These are phyloP conservation scores for Endomychus coccineus DNA, from an alignment of 2,888 invertebrate genomes.

Conservation along the genomic window DNA sequence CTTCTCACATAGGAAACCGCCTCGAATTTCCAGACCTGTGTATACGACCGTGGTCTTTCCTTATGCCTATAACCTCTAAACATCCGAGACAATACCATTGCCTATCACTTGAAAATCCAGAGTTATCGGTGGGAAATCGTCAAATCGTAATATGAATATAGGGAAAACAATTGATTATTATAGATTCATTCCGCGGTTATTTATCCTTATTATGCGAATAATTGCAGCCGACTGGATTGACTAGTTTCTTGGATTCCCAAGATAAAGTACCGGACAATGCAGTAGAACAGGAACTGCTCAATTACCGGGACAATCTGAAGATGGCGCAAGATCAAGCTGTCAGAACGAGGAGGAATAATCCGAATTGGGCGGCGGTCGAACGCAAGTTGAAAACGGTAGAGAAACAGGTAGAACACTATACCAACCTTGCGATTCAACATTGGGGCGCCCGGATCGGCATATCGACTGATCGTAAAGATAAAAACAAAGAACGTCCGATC, in stretches of 20 bases:
- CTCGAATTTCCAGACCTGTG: too few species aligned
- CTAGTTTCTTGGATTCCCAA: conserved; percentile 80
- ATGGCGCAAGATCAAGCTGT: conserved; percentile 78
- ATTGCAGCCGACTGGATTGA: conserved; percentile 83
- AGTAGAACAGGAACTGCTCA: conserved; percentile 61
- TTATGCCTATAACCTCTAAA: too few species aligned
- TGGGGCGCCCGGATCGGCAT: conserved; percentile 61
- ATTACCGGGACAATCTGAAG: conserved; percentile 89
- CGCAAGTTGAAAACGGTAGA: conserved; percentile 70
- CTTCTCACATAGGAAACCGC: too few species aligned
- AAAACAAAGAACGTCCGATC: conserved; percentile 73
- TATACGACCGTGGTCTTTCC: too few species aligned
- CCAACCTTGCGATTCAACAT: conserved; percentile 59
- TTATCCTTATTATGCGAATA: too few species aligned
- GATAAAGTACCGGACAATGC: conserved; percentile 74
- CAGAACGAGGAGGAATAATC: conserved; percentile 57
- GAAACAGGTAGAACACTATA: conserved; percentile 70
- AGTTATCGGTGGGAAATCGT: too few species aligned
- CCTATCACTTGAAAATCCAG: too few species aligned
- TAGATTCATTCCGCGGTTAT: too few species aligned
- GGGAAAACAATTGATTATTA: too few species aligned
- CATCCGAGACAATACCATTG: too few species aligned
- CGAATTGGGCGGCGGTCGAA: conserved; percentile 66
- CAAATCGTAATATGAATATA: too few species aligned
- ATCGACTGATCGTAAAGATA: conserved; percentile 49